phyloP scores from a whole-genome alignment of 2,888 invertebrate species.

The Ptilodon capucinus region DNA sequence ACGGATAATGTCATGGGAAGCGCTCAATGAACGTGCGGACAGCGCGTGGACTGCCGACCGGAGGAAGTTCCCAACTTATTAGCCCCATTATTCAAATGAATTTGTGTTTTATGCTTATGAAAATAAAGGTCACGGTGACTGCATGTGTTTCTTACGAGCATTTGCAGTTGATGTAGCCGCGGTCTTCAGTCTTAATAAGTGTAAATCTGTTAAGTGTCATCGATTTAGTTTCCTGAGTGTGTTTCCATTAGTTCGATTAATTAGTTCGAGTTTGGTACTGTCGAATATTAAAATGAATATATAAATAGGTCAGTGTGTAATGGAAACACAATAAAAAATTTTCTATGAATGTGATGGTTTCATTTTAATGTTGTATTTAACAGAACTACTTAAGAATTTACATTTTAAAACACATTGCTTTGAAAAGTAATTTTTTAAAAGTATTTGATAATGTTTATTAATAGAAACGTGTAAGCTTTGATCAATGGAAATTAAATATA shows the following conservation, averaged over 20 bases:
- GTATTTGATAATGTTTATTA: no score
- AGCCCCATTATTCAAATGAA: slow-evolving; percentile 41
- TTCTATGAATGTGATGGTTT: neutral
- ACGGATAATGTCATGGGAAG: slow-evolving; percentile 82
- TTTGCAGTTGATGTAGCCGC: slow-evolving; percentile 41
- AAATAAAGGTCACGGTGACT: slow-evolving; percentile 35
- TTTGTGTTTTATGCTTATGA: slow-evolving; percentile 39
- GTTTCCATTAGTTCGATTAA: slow-evolving; percentile 39
- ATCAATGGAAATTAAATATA: no score
- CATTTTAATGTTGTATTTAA: neutral
- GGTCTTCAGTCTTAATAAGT: slow-evolving; percentile 58
- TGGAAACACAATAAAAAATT: neutral
- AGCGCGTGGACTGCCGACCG: slow-evolving; percentile 77
- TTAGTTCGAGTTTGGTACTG: slow-evolving; percentile 24
- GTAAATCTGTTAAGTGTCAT: slow-evolving; percentile 59
- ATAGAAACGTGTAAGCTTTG: no score
- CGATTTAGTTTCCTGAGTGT: slow-evolving; percentile 43
- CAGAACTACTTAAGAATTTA: no score
- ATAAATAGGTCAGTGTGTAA: neutral
- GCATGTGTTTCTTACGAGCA: slow-evolving; percentile 33
- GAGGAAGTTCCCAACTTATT: slow-evolving; percentile 59
- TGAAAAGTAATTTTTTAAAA: no score
- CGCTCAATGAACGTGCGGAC: slow-evolving; percentile 80
- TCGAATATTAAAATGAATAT: neutral
- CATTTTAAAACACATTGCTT: no score